A percentile compares a stretch with the other conserved stretches of the same genome.
phyloP scores from a whole-genome alignment of 1,140 invertebrate species.

The Bombus breviceps region DNA sequence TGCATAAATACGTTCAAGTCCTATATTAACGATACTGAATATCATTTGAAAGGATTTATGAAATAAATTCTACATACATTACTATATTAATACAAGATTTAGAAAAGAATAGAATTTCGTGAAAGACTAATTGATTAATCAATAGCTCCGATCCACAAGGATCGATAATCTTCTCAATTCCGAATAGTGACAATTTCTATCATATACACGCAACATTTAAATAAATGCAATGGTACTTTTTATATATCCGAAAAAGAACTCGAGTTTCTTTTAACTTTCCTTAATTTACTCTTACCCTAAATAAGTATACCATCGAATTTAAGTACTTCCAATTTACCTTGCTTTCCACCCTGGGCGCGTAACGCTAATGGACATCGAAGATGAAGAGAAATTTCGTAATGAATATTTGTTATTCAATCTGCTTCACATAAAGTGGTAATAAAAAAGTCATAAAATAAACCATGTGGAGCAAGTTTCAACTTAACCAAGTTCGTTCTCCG shows the following conservation, averaged over 20 bases:
- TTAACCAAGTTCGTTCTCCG: too few relatives aligned
- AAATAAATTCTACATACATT: too few relatives aligned
- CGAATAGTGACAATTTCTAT: neutral
- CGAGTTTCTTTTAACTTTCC: neutral
- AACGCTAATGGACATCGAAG: neutral
- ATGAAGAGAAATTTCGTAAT: neutral
- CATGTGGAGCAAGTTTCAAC: neutral
- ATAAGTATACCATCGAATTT: neutral
- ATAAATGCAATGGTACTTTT: neutral
- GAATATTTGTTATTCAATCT: neutral
- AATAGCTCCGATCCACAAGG: too few relatives aligned
- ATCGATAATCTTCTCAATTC: neutral
- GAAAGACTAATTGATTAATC: too few relatives aligned
- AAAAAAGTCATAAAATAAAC: neutral
- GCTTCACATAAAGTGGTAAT: neutral
- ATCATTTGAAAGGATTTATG: too few relatives aligned
- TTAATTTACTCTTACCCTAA: neutral
- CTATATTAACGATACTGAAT: too few relatives aligned
- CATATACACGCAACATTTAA: neutral
- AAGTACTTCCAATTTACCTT: too few relatives aligned
- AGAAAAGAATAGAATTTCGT: too few relatives aligned
- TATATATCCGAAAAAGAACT: neutral
- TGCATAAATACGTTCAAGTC: too few relatives aligned
- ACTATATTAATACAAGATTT: too few relatives aligned
- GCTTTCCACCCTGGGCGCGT: neutral